A percentile compares a stretch with the other conserved stretches of the same genome.
phyloP scores from a whole-genome alignment of 2,113 vertebrate species.

The Pomatostomus ruficeps region DNA sequence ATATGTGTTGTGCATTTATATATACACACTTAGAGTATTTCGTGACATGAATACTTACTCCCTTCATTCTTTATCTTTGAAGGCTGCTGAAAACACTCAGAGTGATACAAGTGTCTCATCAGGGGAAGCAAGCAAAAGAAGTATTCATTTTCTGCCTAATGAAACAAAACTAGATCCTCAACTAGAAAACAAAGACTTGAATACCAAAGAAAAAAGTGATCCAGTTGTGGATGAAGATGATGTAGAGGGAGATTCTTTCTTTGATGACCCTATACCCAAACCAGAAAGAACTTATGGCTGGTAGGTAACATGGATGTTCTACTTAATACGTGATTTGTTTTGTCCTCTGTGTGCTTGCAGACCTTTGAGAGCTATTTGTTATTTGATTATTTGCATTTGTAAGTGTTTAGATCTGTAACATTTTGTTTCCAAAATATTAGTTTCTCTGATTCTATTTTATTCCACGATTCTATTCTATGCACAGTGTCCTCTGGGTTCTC shows the following conservation, averaged over 20 bases:
- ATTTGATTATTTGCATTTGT: neutral
- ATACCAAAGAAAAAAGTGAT: constrained; percentile 52
- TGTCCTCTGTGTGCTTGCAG: neutral
- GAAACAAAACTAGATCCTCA: constrained; percentile 42
- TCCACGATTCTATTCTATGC: neutral
- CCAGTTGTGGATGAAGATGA: constrained; percentile 70
- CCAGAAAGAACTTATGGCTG: constrained; percentile 83
- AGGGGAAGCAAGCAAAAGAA: constrained; percentile 64
- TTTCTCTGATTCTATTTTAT: neutral
- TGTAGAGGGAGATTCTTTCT: constrained; percentile 88
- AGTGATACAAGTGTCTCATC: constrained; percentile 62
- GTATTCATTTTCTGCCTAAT: constrained; percentile 51
- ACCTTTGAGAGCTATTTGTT: neutral
- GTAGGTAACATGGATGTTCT: constrained; percentile 63
- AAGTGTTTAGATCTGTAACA: neutral
- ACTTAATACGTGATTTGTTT: neutral
- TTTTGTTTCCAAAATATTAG: neutral
- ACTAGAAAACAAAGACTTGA: constrained; percentile 5
- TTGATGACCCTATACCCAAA: constrained; percentile 90
- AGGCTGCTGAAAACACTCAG: constrained; percentile 62
- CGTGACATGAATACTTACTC: neutral
- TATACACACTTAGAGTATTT: neutral
- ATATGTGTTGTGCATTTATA: neutral
- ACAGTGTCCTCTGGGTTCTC: neutral
- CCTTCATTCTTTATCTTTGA: neutral